Conservation (phyloP, 2,113 vertebrate genomes). For the Cephalopterus ornatus region DNA sequence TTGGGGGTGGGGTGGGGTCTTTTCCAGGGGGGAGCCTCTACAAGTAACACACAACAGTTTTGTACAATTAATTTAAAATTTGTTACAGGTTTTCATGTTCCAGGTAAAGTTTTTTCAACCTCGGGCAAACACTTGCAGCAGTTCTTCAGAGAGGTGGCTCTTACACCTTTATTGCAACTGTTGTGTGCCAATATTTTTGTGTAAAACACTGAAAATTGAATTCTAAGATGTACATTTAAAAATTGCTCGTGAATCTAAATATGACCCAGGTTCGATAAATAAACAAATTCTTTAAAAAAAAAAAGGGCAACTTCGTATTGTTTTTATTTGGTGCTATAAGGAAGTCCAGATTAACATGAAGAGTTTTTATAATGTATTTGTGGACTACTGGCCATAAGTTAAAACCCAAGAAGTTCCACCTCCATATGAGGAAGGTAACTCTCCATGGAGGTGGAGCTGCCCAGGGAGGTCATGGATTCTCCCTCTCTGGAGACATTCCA, state of each 20-base stretch:
- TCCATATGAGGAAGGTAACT: not conserved
- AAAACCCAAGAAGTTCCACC: not conserved
- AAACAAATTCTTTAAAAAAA: constrained; percentile 89
- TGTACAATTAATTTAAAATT: constrained; percentile 85
- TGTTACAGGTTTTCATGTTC: constrained; percentile 85
- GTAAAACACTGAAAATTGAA: constrained; percentile 74
- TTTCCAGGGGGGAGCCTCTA: constrained; percentile 75
- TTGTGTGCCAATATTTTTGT: constrained; percentile 74
- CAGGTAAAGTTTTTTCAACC: constrained; percentile 76
- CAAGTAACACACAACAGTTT: constrained; percentile 79
- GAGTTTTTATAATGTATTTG: fast-evolving
- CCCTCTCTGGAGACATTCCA: not conserved
- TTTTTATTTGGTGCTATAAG: not conserved
- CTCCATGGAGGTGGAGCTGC: not conserved
- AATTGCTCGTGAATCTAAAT: constrained; percentile 82
- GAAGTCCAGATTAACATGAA: not conserved
- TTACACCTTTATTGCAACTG: constrained; percentile 64
- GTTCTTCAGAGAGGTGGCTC: constrained; percentile 65
- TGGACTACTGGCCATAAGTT: not conserved
- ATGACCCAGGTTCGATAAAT: constrained; percentile 89
- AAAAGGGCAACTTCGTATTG: not conserved
- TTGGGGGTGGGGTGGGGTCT: constrained; percentile 47
- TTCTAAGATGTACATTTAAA: constrained; percentile 85
- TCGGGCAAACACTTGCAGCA: constrained; percentile 74
- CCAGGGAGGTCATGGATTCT: fast-evolving